Conservation (phyloP, 2,888 invertebrate genomes). For the Hirtodrosophila confusa region DNA sequence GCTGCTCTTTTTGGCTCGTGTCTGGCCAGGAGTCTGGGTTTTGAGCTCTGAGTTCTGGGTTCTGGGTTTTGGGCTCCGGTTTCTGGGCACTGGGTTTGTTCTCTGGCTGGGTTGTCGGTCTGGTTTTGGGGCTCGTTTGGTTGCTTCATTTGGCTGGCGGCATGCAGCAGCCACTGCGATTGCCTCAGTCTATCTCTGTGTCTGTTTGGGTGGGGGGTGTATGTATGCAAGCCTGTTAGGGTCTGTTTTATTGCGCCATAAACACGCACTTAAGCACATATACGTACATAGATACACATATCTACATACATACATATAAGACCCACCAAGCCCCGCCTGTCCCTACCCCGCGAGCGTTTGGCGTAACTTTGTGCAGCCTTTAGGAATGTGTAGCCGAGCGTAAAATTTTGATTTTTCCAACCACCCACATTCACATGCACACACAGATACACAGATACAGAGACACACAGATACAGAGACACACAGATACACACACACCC, state of each 20-base stretch:
- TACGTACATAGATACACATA: slow-evolving; percentile 32
- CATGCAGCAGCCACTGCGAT: slow-evolving; percentile 49
- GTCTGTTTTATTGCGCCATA: slow-evolving; percentile 79
- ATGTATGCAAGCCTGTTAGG: slow-evolving; percentile 57
- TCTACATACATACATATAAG: slow-evolving; percentile 30
- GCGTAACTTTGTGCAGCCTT: slow-evolving; percentile 64
- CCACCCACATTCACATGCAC: slow-evolving; percentile 32
- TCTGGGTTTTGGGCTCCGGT: slow-evolving; percentile 4
- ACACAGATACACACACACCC: slow-evolving; percentile 6
- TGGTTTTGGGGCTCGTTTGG: slow-evolving; percentile 55
- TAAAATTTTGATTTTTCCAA: slow-evolving; percentile 75
- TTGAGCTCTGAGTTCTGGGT: slow-evolving; percentile 1
- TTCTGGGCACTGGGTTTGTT: slow-evolving; percentile 11
- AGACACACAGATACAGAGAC: not conserved
- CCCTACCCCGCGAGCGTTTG: slow-evolving; percentile 27
- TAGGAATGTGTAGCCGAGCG: slow-evolving; percentile 71
- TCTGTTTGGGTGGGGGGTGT: slow-evolving; percentile 7
- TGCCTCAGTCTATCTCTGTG: slow-evolving; percentile 16
- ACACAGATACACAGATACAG: not conserved
- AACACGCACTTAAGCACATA: slow-evolving; percentile 77
- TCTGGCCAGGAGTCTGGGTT: slow-evolving; percentile 18
- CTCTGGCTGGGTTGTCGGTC: slow-evolving; percentile 12
- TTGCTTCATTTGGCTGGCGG: slow-evolving; percentile 71
- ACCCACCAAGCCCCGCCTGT: not conserved
- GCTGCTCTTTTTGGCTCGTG: slow-evolving; percentile 55